These are phyloP conservation scores for Neosalanx taihuensis DNA, from an alignment of 2,797 vertebrate species.

Conservation along the genomic window DNA sequence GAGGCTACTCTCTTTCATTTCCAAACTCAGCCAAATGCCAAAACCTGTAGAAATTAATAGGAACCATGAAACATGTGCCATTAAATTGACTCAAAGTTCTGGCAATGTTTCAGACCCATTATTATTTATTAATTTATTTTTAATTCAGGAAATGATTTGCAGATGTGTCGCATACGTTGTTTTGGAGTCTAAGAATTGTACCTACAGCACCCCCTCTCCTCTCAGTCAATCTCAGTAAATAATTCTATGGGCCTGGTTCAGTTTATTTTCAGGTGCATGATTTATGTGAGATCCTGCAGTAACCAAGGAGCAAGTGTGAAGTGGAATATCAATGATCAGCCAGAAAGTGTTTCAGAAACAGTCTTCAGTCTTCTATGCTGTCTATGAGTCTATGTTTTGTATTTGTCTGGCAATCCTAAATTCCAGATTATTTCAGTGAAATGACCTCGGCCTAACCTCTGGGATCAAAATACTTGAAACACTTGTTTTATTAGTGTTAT, in stretches of 20 bases:
- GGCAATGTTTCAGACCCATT: conserved; percentile 67
- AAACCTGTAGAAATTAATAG: conserved; percentile 67
- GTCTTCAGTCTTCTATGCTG: background rate
- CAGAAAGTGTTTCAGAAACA: conserved; percentile 13
- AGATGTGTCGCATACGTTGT: conserved; percentile 71
- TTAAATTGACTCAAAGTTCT: conserved; percentile 69
- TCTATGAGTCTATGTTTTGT: background rate
- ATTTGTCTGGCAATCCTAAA: background rate
- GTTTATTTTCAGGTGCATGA: conserved; percentile 69
- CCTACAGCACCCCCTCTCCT: background rate
- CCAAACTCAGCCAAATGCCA: conserved; percentile 63
- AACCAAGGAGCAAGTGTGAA: conserved; percentile 43
- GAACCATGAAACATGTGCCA: conserved; percentile 72
- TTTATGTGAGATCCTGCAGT: conserved; percentile 43
- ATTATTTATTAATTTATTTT: conserved; percentile 78
- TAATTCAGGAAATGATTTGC: conserved; percentile 76
- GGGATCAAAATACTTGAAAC: background rate
- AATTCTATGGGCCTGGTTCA: conserved; percentile 52
- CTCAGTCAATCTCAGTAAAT: conserved; percentile 30
- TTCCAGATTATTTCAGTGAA: background rate
- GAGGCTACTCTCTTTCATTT: conserved; percentile 64
- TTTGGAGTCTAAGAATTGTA: conserved; percentile 30
- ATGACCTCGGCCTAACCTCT: background rate
- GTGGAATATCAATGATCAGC: conserved; percentile 37
- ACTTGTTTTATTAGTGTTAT: background rate